These are phyloP conservation scores for Oopsacas minuta DNA, from an alignment of 37 sponge, comb jelly and placozoan species.

Conservation along the genomic window DNA sequence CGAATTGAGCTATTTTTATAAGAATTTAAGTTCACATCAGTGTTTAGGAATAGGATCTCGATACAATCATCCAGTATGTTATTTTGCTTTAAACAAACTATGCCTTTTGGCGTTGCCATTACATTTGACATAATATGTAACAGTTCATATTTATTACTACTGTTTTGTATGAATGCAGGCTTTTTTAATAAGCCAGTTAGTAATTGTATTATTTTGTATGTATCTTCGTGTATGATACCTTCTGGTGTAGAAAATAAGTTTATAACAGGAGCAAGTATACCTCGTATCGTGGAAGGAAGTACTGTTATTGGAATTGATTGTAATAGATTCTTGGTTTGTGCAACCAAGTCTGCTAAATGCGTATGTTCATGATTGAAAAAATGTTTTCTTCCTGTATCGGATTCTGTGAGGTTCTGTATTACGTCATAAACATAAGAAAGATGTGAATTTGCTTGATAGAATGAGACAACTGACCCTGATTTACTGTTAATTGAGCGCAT, in stretches of 20 bases:
- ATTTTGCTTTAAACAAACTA: neutral
- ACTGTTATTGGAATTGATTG: neutral
- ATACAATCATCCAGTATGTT: neutral
- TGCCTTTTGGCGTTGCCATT: neutral
- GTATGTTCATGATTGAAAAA: neutral
- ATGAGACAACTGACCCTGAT: neutral
- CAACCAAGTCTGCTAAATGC: neutral
- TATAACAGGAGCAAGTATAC: neutral
- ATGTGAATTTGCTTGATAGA: neutral
- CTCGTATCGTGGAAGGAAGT: neutral
- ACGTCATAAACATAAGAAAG: neutral
- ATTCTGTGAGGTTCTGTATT: neutral
- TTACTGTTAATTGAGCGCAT: neutral
- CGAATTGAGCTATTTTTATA: neutral
- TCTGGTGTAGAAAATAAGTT: neutral
- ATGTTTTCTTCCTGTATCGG: neutral
- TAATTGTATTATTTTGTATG: neutral
- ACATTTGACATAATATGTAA: neutral
- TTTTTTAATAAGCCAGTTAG: neutral
- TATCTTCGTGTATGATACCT: neutral
- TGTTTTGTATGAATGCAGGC: neutral
- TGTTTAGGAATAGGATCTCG: neutral
- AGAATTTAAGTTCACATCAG: neutral
- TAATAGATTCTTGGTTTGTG: neutral
- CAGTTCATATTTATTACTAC: neutral